Evolutionary conservation across 1,140 invertebrate genomes (phyloP).

Genomic region (Bombus affinis): DNA sequence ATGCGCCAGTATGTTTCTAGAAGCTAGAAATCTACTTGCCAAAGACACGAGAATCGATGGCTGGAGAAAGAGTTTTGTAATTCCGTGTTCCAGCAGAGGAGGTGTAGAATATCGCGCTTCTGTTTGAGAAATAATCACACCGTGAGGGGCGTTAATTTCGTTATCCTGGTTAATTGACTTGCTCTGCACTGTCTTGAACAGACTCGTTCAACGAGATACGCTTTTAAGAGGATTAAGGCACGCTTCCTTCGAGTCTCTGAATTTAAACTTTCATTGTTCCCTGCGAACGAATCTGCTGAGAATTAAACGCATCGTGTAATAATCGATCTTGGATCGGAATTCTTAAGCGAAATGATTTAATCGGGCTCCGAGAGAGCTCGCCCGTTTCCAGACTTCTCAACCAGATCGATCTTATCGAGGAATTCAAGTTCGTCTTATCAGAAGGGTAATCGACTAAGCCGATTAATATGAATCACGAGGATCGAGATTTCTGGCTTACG

Average conservation of each 20-base stretch:
- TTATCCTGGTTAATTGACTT: slow-evolving; percentile 16
- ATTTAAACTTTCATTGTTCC: neutral
- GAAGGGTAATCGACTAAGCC: neutral
- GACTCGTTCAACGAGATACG: neutral
- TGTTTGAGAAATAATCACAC: slow-evolving; percentile 1
- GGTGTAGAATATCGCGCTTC: neutral
- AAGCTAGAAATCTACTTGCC: neutral
- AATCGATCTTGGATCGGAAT: neutral
- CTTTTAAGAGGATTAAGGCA: neutral
- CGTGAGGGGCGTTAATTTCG: neutral
- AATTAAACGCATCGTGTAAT: neutral
- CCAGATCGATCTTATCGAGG: neutral
- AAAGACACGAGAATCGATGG: neutral
- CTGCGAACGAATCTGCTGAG: neutral
- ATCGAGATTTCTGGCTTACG: neutral
- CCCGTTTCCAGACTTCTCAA: neutral
- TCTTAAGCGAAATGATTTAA: neutral
- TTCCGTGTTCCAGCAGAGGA: neutral
- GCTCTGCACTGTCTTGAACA: neutral
- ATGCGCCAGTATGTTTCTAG: neutral
- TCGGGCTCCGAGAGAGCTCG: neutral
- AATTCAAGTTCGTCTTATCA: neutral
- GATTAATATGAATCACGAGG: neutral
- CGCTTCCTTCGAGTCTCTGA: neutral
- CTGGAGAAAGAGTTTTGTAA: neutral